phyloP scores from a whole-genome alignment of 2,888 invertebrate genomes.

The Aphodius granarius region DNA sequence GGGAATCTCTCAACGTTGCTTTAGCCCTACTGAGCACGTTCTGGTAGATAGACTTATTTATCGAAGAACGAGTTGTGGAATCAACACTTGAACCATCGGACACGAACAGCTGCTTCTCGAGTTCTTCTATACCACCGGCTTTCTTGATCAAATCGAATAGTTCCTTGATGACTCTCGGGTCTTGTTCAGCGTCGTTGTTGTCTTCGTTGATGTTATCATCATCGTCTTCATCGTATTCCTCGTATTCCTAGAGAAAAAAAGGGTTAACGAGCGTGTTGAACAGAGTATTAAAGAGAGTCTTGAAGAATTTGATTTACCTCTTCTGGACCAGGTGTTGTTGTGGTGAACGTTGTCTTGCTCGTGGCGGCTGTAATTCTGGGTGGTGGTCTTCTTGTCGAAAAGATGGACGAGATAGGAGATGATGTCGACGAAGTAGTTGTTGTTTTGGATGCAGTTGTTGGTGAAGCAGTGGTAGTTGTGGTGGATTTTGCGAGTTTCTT shows the following conservation, averaged over 20 bases:
- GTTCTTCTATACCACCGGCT: conserved; percentile 83
- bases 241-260: conserved; percentile 34
- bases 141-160: conserved; percentile 81
- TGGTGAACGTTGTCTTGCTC: conserved; percentile 47
- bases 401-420: conserved; percentile 42
- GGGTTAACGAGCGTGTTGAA: conserved; percentile 3
- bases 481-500: conserved; percentile 59
- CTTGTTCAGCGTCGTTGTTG: conserved; percentile 63
- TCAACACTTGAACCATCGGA: conserved; percentile 56
- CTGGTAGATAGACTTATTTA: conserved; percentile 77
- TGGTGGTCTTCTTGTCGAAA: conserved; percentile 43
- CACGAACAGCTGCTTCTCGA: conserved; percentile 75
- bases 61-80: conserved; percentile 65
- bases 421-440: conserved; percentile 58
- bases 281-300: neutral
- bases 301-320: conserved; percentile 36
- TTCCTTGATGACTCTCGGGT: conserved; percentile 79
- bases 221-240: conserved; percentile 58
- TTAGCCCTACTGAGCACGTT: conserved; percentile 63
- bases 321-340: conserved; percentile 46
- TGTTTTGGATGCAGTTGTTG: conserved; percentile 46
- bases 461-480: conserved; percentile 55
- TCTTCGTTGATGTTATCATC: conserved; percentile 55
- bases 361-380: conserved; percentile 52
- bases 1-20: conserved; percentile 33